phyloP scores from a whole-genome alignment of 64 coral and sea anemone genomes.

The Pachyseris speciosa region DNA sequence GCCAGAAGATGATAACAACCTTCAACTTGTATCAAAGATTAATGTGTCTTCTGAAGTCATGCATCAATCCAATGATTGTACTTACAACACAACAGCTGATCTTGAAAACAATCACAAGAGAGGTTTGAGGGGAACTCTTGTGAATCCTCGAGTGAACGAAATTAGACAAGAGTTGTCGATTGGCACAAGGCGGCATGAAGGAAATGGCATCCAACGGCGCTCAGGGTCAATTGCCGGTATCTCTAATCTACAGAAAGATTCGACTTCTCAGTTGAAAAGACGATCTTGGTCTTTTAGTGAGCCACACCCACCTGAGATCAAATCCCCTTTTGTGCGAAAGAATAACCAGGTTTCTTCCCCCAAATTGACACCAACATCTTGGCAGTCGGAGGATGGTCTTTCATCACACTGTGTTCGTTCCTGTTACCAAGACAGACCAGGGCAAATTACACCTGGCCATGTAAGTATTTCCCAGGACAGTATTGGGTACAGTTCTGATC shows the following conservation, averaged over 20 bases:
- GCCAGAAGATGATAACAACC: not conserved
- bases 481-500: not conserved
- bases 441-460: not conserved
- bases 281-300: conserved; percentile 52
- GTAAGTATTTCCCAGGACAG: not conserved
- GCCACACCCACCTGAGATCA: not conserved
- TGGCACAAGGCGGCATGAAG: not conserved
- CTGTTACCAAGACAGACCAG: not conserved
- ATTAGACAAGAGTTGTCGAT: not conserved
- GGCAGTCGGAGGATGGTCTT: conserved; percentile 9
- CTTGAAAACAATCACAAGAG: not conserved
- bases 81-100: not conserved
- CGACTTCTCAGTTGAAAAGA: not conserved
- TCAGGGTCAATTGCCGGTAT: conserved; percentile 35
- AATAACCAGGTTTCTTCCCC: not conserved
- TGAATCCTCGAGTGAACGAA: conserved; percentile 30
- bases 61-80: not conserved
- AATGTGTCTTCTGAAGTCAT: not conserved
- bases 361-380: not conserved
- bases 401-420: not conserved
- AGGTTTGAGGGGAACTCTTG: not conserved
- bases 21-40: not conserved
- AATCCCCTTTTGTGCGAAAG: not conserved
- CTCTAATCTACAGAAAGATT: not conserved
- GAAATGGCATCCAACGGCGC: not conserved